phyloP scores from a whole-genome alignment of 2,797 vertebrate species.

The Aldrovandia affinis region DNA sequence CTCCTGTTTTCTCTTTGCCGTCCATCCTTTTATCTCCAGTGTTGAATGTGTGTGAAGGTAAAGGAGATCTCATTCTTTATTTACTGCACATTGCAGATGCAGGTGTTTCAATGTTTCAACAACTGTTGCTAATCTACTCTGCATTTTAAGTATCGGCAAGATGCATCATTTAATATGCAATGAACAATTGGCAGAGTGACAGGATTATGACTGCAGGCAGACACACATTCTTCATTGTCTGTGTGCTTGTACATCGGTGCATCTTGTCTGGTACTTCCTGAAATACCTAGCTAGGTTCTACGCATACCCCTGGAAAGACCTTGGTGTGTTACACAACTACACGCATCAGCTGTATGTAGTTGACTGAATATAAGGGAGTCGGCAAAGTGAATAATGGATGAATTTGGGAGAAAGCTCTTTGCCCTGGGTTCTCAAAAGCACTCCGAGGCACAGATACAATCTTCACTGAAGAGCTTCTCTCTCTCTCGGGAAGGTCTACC shows the following conservation, averaged over 20 bases:
- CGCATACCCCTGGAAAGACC: neutral
- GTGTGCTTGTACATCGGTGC: neutral
- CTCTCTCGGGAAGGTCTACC: neutral
- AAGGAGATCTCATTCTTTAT: neutral
- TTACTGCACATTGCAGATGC: neutral
- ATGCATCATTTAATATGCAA: neutral
- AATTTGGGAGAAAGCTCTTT: neutral
- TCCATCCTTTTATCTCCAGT: neutral
- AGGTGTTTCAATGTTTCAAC: neutral
- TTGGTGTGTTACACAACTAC: neutral
- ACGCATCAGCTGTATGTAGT: neutral
- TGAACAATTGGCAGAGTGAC: neutral
- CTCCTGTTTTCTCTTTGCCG: neutral
- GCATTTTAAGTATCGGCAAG: neutral
- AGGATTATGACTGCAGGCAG: neutral
- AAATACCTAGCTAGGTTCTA: neutral
- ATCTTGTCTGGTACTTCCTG: neutral
- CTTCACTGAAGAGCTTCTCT: neutral
- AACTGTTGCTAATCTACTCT: neutral
- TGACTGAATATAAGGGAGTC: neutral
- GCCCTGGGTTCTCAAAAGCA: neutral
- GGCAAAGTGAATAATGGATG: constrained; percentile 13
- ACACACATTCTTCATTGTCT: neutral
- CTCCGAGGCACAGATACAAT: neutral
- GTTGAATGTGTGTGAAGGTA: neutral